Base-by-base conservation (phyloP, 2,888 invertebrate species). In the Platycheirus rosarum region DNA sequence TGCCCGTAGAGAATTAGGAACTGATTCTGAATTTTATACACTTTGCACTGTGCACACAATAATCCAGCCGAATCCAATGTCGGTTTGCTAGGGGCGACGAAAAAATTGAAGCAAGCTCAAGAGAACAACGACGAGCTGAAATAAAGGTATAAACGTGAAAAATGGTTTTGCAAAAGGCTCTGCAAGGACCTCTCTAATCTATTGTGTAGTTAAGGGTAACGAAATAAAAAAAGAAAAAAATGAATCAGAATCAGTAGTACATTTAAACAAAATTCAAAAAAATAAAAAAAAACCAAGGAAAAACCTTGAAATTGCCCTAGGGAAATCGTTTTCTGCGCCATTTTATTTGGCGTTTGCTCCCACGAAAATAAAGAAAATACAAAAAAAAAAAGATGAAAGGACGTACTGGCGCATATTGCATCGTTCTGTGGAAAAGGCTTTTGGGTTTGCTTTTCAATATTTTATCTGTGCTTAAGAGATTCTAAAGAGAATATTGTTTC, bases 21-120 rank as follows among this genome's bases (percentile, higher is more conserved):
- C 82, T 73, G 82, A 82, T 82, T 82, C 77, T 42, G 71, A 82
- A 77, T 82, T 82, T 82, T 68, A 82, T 82, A 82, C 82, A 82
- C 82, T 77, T 73, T 62, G 76, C 76, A 66, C 63, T 66, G 82
- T 76, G 80, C 77, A 77, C 82, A 82, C 82, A 82, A 82, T 82
- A 77, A 82, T 77, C 82, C 82, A 68, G 71, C 71, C 77, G 68
- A 82, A 82, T 77, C 66, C 82, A 77, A 82, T 68, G 82, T 82
- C 77, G 82, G 82, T 82, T 68, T 77, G 77, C 82, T 57, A 46
- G 37, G 70, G 71, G 77, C 71, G 77, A 77, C 71, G 65, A 32
- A 14, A 26, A 8, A 40, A 11, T 8, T 1, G 26, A 46, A 29
- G 5, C 14, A n/a, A 29, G 32, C 68, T 55, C 46, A 11, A 73